Conservation (phyloP, 2,113 vertebrate species). For the Corythornis vintsioides region DNA sequence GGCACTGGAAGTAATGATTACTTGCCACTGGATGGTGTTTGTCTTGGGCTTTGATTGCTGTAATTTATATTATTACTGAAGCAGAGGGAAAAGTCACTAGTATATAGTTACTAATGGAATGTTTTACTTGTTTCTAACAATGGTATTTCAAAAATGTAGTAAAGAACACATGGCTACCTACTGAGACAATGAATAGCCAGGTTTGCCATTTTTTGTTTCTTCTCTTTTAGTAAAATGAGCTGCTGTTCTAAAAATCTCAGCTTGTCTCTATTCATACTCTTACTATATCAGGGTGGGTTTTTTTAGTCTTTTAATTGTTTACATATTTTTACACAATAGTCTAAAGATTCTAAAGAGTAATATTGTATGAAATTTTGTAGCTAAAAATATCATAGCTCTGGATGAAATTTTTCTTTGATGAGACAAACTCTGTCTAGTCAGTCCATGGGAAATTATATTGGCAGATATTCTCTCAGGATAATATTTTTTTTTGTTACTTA, state of each 20-base stretch:
- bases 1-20: background rate
- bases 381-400: background rate
- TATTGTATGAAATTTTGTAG: background rate
- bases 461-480: background rate
- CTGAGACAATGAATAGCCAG: background rate
- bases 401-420: background rate
- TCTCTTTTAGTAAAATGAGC: background rate
- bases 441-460: background rate
- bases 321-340: background rate
- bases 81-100: background rate
- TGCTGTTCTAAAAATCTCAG: background rate
- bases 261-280: background rate
- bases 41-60: background rate
- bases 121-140: background rate
- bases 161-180: background rate
- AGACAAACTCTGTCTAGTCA: background rate
- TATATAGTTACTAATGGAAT: background rate
- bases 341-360: background rate
- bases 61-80: background rate
- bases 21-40: background rate
- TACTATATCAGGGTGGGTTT: background rate
- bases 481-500: conserved; percentile 10
- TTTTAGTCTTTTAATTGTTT: accelerated
- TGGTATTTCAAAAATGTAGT: background rate
- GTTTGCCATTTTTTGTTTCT: background rate